These are phyloP conservation scores for Epizoanthus illoricatus DNA, from an alignment of 92 coral and sea anemone species.

Conservation along the genomic window DNA sequence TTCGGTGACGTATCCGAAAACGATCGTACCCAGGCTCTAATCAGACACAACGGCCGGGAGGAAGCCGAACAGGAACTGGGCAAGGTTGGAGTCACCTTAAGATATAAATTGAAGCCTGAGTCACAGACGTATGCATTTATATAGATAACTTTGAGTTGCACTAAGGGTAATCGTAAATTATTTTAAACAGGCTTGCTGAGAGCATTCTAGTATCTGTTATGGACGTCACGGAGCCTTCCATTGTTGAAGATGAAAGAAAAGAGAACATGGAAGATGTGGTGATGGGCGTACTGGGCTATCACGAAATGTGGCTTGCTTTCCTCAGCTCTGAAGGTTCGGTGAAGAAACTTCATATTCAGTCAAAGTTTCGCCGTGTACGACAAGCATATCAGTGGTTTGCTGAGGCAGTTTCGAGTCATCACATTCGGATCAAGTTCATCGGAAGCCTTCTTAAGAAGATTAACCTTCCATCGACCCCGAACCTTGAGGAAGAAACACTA, in stretches of 20 bases:
- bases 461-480: not conserved
- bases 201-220: not conserved
- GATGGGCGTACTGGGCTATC: constrained; percentile 26
- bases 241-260: not conserved
- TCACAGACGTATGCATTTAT: no score
- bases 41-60: no score
- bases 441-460: no score
- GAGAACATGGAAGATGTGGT: constrained; percentile 17
- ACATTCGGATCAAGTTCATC: constrained; percentile 14
- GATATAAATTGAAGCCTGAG: no score
- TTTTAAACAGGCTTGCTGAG: constrained; percentile 12
- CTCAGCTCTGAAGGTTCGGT: constrained; percentile 47
- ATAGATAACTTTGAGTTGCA: no score
- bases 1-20: no score
- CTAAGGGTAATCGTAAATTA: no score
- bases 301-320: constrained; percentile 45
- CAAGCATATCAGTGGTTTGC: constrained; percentile 13
- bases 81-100: no score
- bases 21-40: no score
- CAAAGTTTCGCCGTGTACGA: not conserved
- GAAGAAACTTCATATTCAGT: constrained; percentile 38
- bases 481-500: no score
- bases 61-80: no score
- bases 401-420: not conserved
- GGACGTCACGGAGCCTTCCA: not conserved